Conservation (phyloP, 2,888 invertebrate genomes). For the Diarsia mendica region DNA sequence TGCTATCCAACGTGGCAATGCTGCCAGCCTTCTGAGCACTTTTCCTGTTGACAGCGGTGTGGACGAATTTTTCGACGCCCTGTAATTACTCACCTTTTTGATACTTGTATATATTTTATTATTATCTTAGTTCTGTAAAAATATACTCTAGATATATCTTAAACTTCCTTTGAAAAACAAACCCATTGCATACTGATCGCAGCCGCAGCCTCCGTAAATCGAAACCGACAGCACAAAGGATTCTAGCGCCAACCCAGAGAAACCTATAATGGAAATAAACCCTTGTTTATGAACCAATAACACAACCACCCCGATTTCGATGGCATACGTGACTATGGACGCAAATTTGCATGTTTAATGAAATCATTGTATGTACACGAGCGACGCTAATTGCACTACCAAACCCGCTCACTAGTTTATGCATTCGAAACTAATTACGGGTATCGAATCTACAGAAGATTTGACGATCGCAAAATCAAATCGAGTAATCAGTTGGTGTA, state of each 20-base stretch:
- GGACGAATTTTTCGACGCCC: too few species aligned
- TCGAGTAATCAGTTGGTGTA: slow-evolving; percentile 40
- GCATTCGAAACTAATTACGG: slow-evolving; percentile 78
- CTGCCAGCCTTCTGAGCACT: too few species aligned
- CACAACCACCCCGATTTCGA: slow-evolving; percentile 71
- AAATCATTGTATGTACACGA: slow-evolving; percentile 84
- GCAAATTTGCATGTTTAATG: slow-evolving; percentile 86
- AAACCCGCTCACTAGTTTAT: slow-evolving; percentile 81
- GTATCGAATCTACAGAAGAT: slow-evolving; percentile 71
- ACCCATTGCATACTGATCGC: background rate
- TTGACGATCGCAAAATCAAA: slow-evolving; percentile 59
- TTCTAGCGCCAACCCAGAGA: slow-evolving; percentile 5
- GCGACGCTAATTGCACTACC: slow-evolving; percentile 82
- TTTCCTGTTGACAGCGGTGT: too few species aligned
- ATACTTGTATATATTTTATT: too few species aligned
- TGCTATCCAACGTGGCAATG: too few species aligned
- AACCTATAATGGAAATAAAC: slow-evolving; percentile 47
- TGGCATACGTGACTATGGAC: slow-evolving; percentile 74
- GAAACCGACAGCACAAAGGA: slow-evolving; percentile 27
- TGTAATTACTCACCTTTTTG: too few species aligned
- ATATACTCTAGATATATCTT: too few species aligned
- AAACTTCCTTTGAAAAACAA: background rate
- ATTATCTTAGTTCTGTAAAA: too few species aligned
- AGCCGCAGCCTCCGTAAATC: background rate
- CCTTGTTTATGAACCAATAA: slow-evolving; percentile 70